Percentiles rank a stretch among this genome's conserved stretches.
These are phyloP conservation scores for Globodera ellingtonae DNA, from an alignment of 1,140 invertebrate genomes.

Conservation along the genomic window DNA sequence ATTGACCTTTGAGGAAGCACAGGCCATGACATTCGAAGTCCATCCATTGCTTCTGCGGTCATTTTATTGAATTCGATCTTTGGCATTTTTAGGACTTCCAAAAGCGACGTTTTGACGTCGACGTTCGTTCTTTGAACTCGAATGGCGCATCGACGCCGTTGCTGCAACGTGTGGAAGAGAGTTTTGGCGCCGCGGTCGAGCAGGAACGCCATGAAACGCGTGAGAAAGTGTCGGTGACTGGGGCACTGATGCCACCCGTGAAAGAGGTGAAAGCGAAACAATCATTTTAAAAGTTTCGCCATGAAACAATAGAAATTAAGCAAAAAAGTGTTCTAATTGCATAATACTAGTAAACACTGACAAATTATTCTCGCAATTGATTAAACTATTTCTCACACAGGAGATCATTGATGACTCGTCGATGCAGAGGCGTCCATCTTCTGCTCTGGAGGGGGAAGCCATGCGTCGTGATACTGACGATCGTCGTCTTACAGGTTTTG, in stretches of 20 bases:
- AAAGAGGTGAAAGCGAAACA: neutral
- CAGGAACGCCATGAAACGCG: neutral
- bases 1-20: slow-evolving; percentile 27
- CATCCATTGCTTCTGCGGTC: neutral
- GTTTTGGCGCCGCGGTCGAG: neutral
- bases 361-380: too few species aligned
- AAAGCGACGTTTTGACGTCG: slow-evolving; percentile 13
- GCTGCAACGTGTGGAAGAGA: neutral
- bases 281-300: too few species aligned
- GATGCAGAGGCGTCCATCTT: too few species aligned
- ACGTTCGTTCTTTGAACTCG: neutral
- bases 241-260: neutral
- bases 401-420: too few species aligned
- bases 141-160: neutral
- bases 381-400: too few species aligned
- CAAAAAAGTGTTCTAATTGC: too few species aligned
- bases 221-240: neutral
- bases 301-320: too few species aligned
- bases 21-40: slow-evolving; percentile 13
- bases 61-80: neutral
- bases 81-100: neutral
- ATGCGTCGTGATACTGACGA: too few species aligned
- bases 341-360: too few species aligned
- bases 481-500: too few species aligned
- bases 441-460: too few species aligned